A percentile compares a stretch with the other conserved stretches of the same genome.
phyloP scores from a whole-genome alignment of 2,888 invertebrate genomes.

The Patella depressa region DNA sequence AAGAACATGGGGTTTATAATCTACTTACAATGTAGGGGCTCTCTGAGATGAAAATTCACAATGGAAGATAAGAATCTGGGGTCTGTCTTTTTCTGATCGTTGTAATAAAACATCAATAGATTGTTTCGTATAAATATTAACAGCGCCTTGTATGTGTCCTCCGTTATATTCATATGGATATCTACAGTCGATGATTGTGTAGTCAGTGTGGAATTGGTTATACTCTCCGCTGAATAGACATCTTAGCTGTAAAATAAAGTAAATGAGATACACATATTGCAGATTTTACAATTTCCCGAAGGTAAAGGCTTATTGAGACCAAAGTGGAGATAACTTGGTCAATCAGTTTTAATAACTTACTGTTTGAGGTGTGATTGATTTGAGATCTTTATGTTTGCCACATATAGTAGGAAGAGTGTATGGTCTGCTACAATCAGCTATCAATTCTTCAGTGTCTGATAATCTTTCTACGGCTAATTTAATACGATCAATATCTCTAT shows the following conservation, averaged over 20 bases:
- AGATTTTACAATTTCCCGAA: too few relatives aligned
- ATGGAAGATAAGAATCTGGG: conserved; percentile 33
- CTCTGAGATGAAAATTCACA: conserved; percentile 38
- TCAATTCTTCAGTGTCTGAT: too few relatives aligned
- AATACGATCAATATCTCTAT: not conserved
- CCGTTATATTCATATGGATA: conserved; percentile 78
- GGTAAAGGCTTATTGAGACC: not conserved
- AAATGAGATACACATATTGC: too few relatives aligned
- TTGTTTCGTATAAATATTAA: not conserved
- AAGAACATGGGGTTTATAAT: not conserved
- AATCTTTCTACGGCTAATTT: too few relatives aligned
- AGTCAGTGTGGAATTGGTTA: conserved; percentile 40
- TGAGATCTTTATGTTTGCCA: conserved; percentile 16
- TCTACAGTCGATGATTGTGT: too few relatives aligned
- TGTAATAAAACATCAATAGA: not conserved
- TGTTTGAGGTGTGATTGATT: not conserved
- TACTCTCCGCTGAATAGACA: conserved; percentile 81
- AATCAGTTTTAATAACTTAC: too few relatives aligned
- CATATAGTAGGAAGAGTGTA: conserved; percentile 8
- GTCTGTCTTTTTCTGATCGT: conserved; percentile 1
- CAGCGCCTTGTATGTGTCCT: conserved; percentile 17
- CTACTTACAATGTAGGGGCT: conserved; percentile 34
- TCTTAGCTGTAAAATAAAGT: conserved; percentile 21
- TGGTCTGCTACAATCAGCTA: not conserved
- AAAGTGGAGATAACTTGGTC: too few relatives aligned